Evolutionary conservation across 2,888 invertebrate genomes (phyloP), one percentile per base, ranked within the genome.

Genomic region (Leucophenga montana): DNA sequence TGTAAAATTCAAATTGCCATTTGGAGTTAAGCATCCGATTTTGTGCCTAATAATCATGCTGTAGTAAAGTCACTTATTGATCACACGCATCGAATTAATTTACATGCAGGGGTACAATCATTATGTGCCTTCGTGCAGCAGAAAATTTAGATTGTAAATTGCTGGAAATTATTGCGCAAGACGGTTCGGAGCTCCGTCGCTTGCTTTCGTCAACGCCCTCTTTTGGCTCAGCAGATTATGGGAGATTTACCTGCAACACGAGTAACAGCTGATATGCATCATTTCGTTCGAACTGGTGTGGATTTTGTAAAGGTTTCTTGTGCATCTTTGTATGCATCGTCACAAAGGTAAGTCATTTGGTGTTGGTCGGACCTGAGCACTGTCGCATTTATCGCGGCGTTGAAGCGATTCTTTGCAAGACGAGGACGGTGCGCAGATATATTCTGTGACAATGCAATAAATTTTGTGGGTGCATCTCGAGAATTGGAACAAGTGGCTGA

Each of bases 11-110:
- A 3, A 8, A 39, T 3, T 39, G 8, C 9, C 39, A 8, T 39
- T 11, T n/a, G n/a, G n/a, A n/a, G n/a, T n/a, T 39, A 73, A 78
- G 66, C 77, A 78, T 71, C 78, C 77, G 1, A 74, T 81, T 8
- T 46, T 82, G 13, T 85, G 16, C 80, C 80, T n/a, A 68, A 73
- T 62, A 56, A 69, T 46, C 67, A 72, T 27, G 27, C 56, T 44
- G 54, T 33, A 13, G 31, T 57, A 48, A 67, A 31, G 13, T 39
- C 68, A 31, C 64, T 65, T 27, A 50, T 68, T 65, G 57, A 31
- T 16, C 53, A 71, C 57, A 44, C 67, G 39, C 69, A 71, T 59
- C 61, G 33, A n/a, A 68, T 61, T 50, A 53, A 62, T 16, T 64
- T 59, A 27, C 72, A 69, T 50, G 67, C 67, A 13, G 73, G 69